A percentile compares a stretch with the other conserved stretches of the same genome.
Conservation (phyloP, 1,140 invertebrate species). For the Drosophila mojavensis region DNA sequence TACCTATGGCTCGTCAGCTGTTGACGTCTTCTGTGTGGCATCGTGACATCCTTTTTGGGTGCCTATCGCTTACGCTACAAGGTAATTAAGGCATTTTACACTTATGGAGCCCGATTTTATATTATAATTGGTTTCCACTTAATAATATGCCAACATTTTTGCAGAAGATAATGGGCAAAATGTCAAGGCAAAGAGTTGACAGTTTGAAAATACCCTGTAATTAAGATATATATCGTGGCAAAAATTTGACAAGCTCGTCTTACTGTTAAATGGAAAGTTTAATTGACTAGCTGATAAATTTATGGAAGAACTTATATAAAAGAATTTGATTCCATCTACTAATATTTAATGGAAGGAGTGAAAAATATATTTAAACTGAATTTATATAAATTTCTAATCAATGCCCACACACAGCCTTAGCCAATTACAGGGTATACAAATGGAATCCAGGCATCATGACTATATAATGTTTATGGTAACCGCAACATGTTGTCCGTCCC, state of each 20-base stretch:
- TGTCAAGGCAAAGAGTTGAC: background rate
- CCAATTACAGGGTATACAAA: slow-evolving; percentile 18
- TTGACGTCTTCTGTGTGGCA: slow-evolving; percentile 9
- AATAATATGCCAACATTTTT: slow-evolving; percentile 11
- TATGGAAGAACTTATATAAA: too few species aligned
- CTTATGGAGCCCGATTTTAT: slow-evolving; percentile 15
- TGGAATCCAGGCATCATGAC: slow-evolving; percentile 13
- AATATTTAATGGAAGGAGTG: too few species aligned
- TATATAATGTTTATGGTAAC: slow-evolving; percentile 62
- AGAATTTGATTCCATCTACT: too few species aligned
- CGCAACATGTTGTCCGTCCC: slow-evolving; percentile 9
- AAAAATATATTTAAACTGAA: too few species aligned
- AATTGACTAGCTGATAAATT: too few species aligned
- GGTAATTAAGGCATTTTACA: slow-evolving; percentile 38
- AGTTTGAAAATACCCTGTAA: background rate
- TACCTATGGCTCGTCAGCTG: slow-evolving; percentile 4
- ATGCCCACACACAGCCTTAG: too few species aligned
- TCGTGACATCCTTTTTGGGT: background rate
- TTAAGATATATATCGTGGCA: background rate
- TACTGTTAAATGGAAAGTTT: too few species aligned
- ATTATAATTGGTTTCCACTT: slow-evolving; percentile 60
- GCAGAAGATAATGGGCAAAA: background rate
- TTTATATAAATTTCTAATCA: too few species aligned
- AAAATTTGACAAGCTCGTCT: too few species aligned
- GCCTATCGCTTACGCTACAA: slow-evolving; percentile 41